These are phyloP conservation scores for Metacarcinus magister DNA, from an alignment of 2,888 invertebrate species.

Conservation along the genomic window DNA sequence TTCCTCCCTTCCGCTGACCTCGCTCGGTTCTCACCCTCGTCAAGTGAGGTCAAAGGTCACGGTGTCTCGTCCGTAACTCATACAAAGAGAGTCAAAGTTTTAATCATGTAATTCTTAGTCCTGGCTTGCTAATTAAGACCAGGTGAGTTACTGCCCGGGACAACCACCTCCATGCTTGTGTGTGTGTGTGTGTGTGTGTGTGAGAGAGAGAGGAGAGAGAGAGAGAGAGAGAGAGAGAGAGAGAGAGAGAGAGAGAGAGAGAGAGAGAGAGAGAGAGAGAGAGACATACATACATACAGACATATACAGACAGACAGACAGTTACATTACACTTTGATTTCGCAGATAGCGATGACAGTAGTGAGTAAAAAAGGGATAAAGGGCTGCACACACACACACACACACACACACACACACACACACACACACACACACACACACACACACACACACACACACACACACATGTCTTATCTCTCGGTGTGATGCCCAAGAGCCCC, in stretches of 20 bases:
- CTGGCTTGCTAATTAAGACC: constrained; percentile 32
- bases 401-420: constrained; percentile 6
- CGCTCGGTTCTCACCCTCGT: constrained; percentile 49
- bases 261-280: neutral
- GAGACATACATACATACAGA: neutral
- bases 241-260: constrained; percentile 17
- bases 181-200: neutral
- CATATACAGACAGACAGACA: neutral
- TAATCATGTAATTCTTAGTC: constrained; percentile 45
- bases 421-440: constrained; percentile 26
- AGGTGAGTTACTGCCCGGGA: constrained; percentile 22
- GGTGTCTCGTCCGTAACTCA: constrained; percentile 65
- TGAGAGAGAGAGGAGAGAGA: neutral
- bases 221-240: neutral
- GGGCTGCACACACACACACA: too few species aligned
- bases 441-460: constrained; percentile 8
- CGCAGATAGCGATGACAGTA: neutral
- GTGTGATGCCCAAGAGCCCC: neutral
- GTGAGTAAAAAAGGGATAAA: neutral
- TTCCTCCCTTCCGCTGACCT: constrained; percentile 35
- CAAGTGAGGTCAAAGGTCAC: constrained; percentile 62
- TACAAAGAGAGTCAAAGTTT: constrained; percentile 57
- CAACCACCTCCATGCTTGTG: neutral
- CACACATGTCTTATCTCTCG: neutral
- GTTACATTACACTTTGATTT: neutral